Evolutionary conservation across 1,140 invertebrate genomes (phyloP), one percentile per base, ranked within the genome.

Genomic region (Drosophila oshimai): DNA sequence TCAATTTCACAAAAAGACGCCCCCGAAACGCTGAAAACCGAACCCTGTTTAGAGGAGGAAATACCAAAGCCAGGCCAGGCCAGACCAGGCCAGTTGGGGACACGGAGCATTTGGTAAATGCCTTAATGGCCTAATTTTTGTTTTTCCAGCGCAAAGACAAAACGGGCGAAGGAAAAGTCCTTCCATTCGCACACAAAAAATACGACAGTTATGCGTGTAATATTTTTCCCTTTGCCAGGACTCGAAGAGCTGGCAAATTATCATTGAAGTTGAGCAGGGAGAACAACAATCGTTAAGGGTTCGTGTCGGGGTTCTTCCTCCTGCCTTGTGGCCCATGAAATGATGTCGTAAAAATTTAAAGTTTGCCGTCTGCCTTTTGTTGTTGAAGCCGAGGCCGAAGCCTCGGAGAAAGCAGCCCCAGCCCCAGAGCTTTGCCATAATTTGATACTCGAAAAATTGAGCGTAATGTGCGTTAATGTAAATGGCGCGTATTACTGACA

Each of bases 401-500:
- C 69, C 57, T 53, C 29, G 22, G 45, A 31, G 44, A 18, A 55
- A 49, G 50, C 51, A 47, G 5, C 51, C 13, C 20, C 20, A 33
- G 22, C 46, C 26, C 29, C 31, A 29, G 28, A 62, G 55, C 46
- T 60, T 58, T 64, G 67, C 62, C 79, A 86, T 77, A 87, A 87
- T 87, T 86, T 87, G 50, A 69, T 74, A 77, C 81, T 86, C 65
- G 68, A 76, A 86, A 88, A 87, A 70, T 88, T 64, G 69, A 81
- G 81, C 73, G 72, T 89, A 89, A 89, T 89, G 86, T 89, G 79
- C 84, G 60, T 89, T 89, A 89, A 89, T 89, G 84, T 79, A 89
- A 89, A 89, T 89, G 84, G 61, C 86, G 86, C 84, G 86, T 89
- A 89, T 89, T 89, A 84, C 79, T 89, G 78, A 89, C 84, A 89